Evolutionary conservation across 2,888 invertebrate genomes (phyloP), one percentile per base, ranked within the genome.

Genomic region (Sesia apiformis): DNA sequence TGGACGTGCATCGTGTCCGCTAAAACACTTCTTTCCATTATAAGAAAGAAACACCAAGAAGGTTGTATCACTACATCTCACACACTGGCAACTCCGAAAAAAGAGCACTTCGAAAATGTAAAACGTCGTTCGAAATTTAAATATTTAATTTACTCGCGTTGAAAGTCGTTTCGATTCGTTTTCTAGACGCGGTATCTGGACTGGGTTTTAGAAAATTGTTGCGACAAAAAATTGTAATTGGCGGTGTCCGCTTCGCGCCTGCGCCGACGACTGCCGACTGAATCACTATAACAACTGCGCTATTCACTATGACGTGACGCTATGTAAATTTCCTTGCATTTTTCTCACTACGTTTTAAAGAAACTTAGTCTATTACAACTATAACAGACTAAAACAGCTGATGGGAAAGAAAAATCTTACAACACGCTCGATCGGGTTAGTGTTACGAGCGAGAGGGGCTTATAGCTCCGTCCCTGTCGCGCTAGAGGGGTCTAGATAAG

Each of bases 1-100:
- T 82, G 84, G 60, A 89, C 84, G 67, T 85, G 85, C 60, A 76
- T 78, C 59, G 82, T 71, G 59, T 72, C 78, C 64, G 85, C 86
- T 72, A 86, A 76, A 74, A 86, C 78, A 80, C 88, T 88, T 72
- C 78, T 77, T 77, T 88, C 88, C 88, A 88, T 89, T 74, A 67
- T 84, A 74, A 72, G 58, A 70, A 64, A 64, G 60, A 63, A 57
- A 61, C 60, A 70, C 69, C 67, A 68, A 68, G 65, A 23, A 23
- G 55, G 56, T 57, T 62, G 58, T 58, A 66, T 81, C 79, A 85
- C 66, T 68, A 71, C 83, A 87, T 86, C 65, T 81, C 85, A 85
- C 60, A 61, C 55, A 70, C 39, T 50, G 38, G 50, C 69, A 65
- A 67, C 67, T 65, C 39, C 23, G 50, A 50, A 50, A 50, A 50